These are phyloP conservation scores for Epsilonema sp. DNA, from an alignment of 2,888 invertebrate genomes.

Conservation along the genomic window DNA sequence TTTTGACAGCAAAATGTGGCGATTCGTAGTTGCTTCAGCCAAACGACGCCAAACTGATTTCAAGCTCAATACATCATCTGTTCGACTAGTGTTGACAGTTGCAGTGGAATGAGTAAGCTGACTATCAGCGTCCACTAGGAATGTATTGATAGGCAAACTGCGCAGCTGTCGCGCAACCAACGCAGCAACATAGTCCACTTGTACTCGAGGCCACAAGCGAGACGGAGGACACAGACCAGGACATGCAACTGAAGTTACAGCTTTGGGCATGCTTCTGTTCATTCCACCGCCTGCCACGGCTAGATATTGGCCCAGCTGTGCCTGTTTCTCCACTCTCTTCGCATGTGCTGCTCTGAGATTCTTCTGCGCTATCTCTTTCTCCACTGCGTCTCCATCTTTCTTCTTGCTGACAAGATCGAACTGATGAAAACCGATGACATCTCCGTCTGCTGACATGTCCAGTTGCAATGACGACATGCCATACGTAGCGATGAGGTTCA, in stretches of 20 bases:
- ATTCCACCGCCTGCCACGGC: too few relatives aligned
- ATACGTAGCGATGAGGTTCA: not conserved
- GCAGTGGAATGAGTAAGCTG: not conserved
- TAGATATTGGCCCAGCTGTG: too few relatives aligned
- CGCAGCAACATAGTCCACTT: not conserved
- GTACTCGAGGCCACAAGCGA: not conserved
- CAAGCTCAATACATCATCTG: too few relatives aligned
- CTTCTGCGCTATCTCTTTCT: too few relatives aligned
- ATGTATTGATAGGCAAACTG: not conserved
- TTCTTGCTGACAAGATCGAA: too few relatives aligned
- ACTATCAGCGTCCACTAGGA: not conserved
- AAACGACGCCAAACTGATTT: not conserved
- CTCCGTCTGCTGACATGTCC: constrained; percentile 7
- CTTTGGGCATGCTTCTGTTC: too few relatives aligned
- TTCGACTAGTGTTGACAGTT: not conserved
- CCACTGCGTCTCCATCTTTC: too few relatives aligned
- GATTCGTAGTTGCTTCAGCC: not conserved
- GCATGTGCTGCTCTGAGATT: too few relatives aligned
- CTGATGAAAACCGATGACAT: constrained; percentile 7
- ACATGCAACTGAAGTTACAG: too few relatives aligned
- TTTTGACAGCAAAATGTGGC: not conserved
- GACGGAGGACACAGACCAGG: not conserved
- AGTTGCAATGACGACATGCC: constrained; percentile 2
- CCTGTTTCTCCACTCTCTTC: too few relatives aligned
- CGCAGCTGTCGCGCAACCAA: not conserved